phyloP scores from a whole-genome alignment of 2,888 invertebrate species.

The Petrolisthes manimaculis region DNA sequence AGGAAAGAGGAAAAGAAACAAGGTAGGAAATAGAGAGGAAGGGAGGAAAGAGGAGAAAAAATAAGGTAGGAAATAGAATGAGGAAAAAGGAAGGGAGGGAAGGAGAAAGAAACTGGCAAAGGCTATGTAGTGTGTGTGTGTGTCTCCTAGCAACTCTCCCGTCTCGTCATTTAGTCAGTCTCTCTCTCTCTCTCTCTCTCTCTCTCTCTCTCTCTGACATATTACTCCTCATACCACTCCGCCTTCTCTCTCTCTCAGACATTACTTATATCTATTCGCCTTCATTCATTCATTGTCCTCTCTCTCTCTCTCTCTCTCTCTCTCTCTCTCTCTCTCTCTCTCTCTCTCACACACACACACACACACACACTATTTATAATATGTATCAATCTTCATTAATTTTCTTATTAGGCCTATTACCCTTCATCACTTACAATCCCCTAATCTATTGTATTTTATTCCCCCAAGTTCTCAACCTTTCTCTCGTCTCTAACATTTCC shows the following conservation, averaged over 20 bases:
- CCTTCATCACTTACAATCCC: no score
- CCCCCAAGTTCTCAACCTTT: no score
- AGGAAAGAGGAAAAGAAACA: not conserved
- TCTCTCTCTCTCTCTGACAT: conserved; percentile 10
- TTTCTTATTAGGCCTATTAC: no score
- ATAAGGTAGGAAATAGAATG: not conserved
- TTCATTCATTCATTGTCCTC: no score
- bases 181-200: not conserved
- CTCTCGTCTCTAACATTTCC: no score
- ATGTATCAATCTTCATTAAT: not conserved
- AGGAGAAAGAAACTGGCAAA: not conserved
- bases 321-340: conserved; percentile 11
- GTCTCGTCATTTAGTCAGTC: not conserved
- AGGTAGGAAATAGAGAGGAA: not conserved
- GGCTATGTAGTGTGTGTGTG: not conserved
- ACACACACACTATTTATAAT: no score
- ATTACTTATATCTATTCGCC: not conserved
- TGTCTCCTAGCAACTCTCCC: not conserved
- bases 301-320: not conserved
- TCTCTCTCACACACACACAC: not conserved
- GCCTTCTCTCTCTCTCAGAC: not conserved
- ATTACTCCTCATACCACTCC: not conserved
- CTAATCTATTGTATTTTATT: no score
- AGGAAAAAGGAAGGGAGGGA: not conserved
- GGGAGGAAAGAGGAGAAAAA: not conserved